A percentile compares a stretch with the other conserved stretches of the same genome.
Conservation (phyloP, 2,888 invertebrate genomes). For the Chrysomela aeneicollis region DNA sequence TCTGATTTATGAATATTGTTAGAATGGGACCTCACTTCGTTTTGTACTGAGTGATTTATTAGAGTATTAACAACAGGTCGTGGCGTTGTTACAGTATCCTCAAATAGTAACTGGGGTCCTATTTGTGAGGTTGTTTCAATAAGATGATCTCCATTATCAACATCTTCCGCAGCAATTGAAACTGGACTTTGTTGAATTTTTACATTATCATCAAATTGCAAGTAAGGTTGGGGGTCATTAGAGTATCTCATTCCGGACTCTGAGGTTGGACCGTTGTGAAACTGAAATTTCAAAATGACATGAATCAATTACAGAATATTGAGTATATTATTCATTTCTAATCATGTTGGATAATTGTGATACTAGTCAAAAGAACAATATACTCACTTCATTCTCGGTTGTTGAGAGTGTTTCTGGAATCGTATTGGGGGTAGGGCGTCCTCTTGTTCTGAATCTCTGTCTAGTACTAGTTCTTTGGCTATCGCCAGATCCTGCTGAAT, state of each 20-base stretch:
- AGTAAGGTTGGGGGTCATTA: constrained; percentile 47
- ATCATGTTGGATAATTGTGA: no score
- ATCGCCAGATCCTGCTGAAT: constrained; percentile 37
- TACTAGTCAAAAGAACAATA: background rate
- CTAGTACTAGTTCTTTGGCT: constrained; percentile 38
- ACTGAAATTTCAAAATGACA: constrained; percentile 22
- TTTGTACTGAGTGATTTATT: constrained; percentile 43
- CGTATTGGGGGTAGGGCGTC: constrained; percentile 47
- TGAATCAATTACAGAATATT: background rate
- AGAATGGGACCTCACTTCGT: constrained; percentile 34
- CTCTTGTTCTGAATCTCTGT: constrained; percentile 55
- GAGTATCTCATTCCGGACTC: constrained; percentile 24
- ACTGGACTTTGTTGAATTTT: constrained; percentile 38
- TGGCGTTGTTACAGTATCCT: constrained; percentile 38
- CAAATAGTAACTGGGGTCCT: constrained; percentile 37
- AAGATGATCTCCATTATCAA: constrained; percentile 19
- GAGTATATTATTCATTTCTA: background rate
- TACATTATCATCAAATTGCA: constrained; percentile 48
- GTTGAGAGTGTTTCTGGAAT: constrained; percentile 45
- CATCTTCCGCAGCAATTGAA: constrained; percentile 32
- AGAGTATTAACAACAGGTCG: constrained; percentile 45
- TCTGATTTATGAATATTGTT: constrained; percentile 38
- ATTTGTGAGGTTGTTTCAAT: constrained; percentile 40
- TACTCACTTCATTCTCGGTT: constrained; percentile 44
- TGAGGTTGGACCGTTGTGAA: constrained; percentile 32